Evolutionary conservation across 1,140 invertebrate genomes (phyloP).

Genomic region (Conus ventricosus): DNA sequence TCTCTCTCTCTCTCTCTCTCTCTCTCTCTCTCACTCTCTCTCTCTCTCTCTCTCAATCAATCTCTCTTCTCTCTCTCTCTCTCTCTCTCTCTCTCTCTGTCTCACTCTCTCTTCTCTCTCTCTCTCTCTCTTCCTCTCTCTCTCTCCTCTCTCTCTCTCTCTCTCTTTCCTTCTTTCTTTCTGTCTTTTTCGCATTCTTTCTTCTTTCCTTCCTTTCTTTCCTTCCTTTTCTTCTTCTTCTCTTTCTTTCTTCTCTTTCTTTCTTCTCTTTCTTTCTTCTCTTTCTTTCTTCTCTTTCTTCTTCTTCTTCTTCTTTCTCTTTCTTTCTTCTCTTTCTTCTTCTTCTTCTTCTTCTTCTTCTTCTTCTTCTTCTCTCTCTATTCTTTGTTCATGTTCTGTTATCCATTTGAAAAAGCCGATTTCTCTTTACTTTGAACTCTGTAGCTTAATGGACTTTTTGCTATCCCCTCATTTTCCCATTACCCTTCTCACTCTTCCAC

Average conservation of each 20-base stretch:
- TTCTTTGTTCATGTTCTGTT: neutral
- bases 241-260: neutral
- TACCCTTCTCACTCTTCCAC: neutral
- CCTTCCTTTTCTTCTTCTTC: neutral
- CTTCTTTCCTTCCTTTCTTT: neutral
- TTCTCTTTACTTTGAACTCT: neutral
- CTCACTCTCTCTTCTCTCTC: neutral
- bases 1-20: neutral
- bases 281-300: neutral
- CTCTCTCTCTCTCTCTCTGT: neutral
- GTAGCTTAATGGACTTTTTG: neutral
- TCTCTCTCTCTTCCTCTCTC: neutral
- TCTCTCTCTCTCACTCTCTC: constrained; percentile 9
- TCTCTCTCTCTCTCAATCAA: constrained; percentile 25
- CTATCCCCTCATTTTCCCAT: neutral
- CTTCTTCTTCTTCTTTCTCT: neutral
- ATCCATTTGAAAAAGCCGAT: neutral
- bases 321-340: neutral
- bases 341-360: constrained; percentile 19
- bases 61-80: constrained; percentile 26
- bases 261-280: neutral
- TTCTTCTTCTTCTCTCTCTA: neutral
- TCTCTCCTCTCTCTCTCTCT: too few relatives aligned
- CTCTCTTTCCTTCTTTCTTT: neutral
- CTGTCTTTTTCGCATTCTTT: neutral